Base-by-base conservation (phyloP, 2,888 invertebrate genomes). In the Pycnomerus fuliginosus region DNA sequence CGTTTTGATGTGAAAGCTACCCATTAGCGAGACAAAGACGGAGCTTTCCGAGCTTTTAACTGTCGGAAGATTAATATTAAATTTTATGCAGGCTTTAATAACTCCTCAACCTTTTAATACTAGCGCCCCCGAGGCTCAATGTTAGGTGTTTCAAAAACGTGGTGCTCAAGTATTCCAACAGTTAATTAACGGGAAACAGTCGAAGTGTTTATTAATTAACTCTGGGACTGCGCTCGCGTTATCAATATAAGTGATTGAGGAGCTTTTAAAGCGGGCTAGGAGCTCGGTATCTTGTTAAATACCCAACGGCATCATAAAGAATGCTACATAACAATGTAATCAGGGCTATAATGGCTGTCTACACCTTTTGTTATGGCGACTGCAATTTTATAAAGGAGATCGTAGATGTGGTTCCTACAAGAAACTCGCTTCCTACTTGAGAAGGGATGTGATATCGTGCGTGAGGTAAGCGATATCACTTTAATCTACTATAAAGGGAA, bases 71-170 rank as follows among this genome's bases (percentile, higher is more conserved):
- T 46, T 41, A 37, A 46, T 41, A 46, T 42, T 46, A 46, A 41
- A 46, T 37, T 42, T 42, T 44, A 41, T 45, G 46, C 29, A 37
- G 24, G 29, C 25, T 42, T 46, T 28, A 46, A 46, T 42, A 46
- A 42, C 41, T 37, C 34, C 27, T 23, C 35, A 22, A 31, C 40
- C 36, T 41, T 35, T 40, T 44, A 44, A 44, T 37, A 31, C 22
- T 25, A 27, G 27, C 17, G 31, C n/a, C 11, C 11, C 5, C 12
- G 15, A 44, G 16, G 29, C 10, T 10, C 5, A 5, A 22, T 27
- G 13, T 37, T 31, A 35, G 32, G 43, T 37, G 43, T 36, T 40
- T 24, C 25, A 41, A 40, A 45, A 40, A 41, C 40, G 33, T 36
- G n/a, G n/a, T n/a, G 23, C 12, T 33, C 33, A 24, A 27, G 23